phyloP scores from a whole-genome alignment of 2,797 vertebrate genomes.

The Chloroceryle amazona region DNA sequence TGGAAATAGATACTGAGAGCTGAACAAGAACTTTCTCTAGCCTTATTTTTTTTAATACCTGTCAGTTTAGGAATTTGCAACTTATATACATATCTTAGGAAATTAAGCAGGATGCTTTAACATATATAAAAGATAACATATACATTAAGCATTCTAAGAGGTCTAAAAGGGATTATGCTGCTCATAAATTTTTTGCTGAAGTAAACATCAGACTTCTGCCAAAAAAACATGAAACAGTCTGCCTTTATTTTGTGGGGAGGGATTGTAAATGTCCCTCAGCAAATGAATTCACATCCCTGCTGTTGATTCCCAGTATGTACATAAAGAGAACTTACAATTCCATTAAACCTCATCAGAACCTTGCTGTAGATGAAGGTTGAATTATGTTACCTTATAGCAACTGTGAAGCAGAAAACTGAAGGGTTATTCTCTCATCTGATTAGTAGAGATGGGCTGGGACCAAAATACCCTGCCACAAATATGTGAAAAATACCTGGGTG shows the following conservation, averaged over 20 bases:
- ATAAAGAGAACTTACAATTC: conserved; percentile 64
- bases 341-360: conserved; percentile 66
- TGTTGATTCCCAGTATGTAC: conserved; percentile 52
- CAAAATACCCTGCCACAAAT: not conserved
- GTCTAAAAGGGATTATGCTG: conserved; percentile 12
- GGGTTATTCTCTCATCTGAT: conserved; percentile 59
- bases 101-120: not conserved
- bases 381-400: conserved; percentile 53
- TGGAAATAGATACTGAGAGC: not conserved
- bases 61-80: not conserved
- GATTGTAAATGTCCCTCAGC: conserved; percentile 36
- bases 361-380: conserved; percentile 53
- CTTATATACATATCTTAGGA: not conserved
- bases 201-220: conserved; percentile 14
- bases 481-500: not conserved
- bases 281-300: conserved; percentile 62
- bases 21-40: not conserved
- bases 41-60: not conserved
- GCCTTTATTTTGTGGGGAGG: conserved; percentile 5
- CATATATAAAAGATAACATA: not conserved
- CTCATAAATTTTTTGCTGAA: conserved; percentile 15
- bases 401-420: conserved; percentile 64
- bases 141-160: not conserved
- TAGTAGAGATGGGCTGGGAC: conserved; percentile 22
- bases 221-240: not conserved